A percentile compares a stretch with the other conserved stretches of the same genome.
phyloP scores from a whole-genome alignment of 2,113 vertebrate species.

The Fregetta grallaria region DNA sequence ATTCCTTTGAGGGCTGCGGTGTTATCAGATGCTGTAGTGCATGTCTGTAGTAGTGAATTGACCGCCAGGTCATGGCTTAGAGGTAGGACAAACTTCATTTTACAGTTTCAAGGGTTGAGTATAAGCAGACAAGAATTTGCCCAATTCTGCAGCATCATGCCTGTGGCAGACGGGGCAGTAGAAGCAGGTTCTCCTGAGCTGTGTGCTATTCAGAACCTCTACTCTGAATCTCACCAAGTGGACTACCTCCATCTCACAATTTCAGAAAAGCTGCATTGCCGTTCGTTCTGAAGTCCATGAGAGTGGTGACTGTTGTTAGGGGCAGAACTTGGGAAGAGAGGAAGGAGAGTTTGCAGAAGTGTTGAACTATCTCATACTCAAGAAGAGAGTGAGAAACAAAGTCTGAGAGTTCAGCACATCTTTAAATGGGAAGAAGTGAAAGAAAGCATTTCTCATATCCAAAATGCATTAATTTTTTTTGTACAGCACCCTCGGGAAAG shows the following conservation, averaged over 20 bases:
- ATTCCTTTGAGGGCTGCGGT: not conserved
- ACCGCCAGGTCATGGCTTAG: not conserved
- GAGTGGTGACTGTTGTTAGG: not conserved
- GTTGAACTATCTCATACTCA: not conserved
- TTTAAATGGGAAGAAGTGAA: not conserved
- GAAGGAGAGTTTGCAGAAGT: not conserved
- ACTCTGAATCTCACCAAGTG: accelerated
- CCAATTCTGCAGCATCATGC: not conserved
- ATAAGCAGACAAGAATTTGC: not conserved
- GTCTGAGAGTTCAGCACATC: not conserved
- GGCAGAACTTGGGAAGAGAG: not conserved
- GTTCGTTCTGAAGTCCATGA: accelerated
- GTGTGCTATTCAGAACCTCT: not conserved
- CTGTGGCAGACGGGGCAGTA: not conserved
- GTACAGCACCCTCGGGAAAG: not conserved
- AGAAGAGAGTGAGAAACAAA: not conserved
- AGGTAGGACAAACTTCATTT: not conserved
- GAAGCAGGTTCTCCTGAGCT: not conserved
- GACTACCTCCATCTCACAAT: not conserved
- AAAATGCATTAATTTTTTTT: not conserved
- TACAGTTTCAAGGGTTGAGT: not conserved
- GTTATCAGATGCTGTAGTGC: not conserved
- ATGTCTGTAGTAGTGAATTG: not conserved
- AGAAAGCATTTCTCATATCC: not conserved
- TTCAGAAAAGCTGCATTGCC: accelerated